A percentile compares a stretch with the other conserved stretches of the same genome.
Conservation (phyloP, 2,797 vertebrate genomes). For the Myotis myotis region DNA sequence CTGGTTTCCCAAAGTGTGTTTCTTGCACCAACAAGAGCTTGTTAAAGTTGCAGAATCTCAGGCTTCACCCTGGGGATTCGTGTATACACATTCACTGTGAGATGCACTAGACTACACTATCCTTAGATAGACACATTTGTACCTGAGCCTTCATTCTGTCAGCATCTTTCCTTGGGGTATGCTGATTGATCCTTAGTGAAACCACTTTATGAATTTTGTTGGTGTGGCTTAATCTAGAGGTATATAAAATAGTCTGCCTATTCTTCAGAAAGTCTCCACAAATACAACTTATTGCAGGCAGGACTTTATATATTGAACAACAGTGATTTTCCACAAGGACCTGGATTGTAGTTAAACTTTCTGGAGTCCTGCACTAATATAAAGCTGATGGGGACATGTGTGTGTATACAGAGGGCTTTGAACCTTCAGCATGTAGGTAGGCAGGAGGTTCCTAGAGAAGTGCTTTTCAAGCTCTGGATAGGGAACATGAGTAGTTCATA, state of each 20-base stretch:
- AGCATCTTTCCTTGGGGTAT: background rate
- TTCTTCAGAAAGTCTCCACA: background rate
- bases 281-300: background rate
- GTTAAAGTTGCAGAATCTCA: background rate
- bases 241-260: background rate
- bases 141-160: background rate
- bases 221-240: background rate
- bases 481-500: background rate
- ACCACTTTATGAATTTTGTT: background rate
- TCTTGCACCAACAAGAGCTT: background rate
- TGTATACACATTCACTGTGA: background rate
- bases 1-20: background rate
- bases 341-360: background rate
- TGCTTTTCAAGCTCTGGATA: background rate
- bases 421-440: background rate
- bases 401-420: background rate
- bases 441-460: background rate
- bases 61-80: background rate
- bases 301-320: background rate
- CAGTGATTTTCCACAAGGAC: background rate
- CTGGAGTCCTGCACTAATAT: background rate
- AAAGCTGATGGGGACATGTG: background rate
- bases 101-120: background rate
- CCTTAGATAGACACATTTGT: background rate
- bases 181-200: background rate